Conservation (phyloP, 2,888 invertebrate genomes). For the Ctenicera cuprea region DNA sequence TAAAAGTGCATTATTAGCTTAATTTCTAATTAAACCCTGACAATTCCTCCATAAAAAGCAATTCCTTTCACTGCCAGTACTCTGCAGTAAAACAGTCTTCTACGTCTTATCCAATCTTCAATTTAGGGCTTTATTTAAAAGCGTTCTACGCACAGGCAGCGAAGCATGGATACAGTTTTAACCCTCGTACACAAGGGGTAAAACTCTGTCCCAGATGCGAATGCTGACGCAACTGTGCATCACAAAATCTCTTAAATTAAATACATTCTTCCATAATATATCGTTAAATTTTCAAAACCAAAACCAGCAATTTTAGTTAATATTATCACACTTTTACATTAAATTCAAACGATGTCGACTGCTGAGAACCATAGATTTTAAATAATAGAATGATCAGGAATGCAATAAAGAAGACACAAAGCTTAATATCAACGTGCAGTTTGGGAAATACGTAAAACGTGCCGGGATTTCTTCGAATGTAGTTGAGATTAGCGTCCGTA, state of each 20-base stretch:
- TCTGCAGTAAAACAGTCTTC: slow-evolving; percentile 1
- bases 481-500: slow-evolving; percentile 42
- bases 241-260: no score
- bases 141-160: slow-evolving; percentile 1
- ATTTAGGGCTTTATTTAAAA: slow-evolving; percentile 11
- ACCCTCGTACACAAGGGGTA: slow-evolving; percentile 5
- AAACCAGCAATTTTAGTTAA: no score
- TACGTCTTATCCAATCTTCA: slow-evolving; percentile 7
- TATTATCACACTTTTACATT: no score
- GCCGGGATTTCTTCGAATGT: slow-evolving; percentile 41
- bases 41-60: no score
- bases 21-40: no score
- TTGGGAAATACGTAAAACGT: slow-evolving; percentile 34
- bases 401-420: background rate
- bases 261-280: no score
- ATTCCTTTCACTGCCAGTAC: background rate
- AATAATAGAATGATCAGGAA: background rate
- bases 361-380: no score
- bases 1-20: no score
- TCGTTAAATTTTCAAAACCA: no score
- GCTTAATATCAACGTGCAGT: slow-evolving; percentile 16
- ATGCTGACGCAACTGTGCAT: slow-evolving; percentile 11
- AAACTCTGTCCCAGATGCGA: slow-evolving; percentile 13
- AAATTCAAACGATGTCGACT: no score
- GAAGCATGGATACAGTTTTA: slow-evolving; percentile 6